Evolutionary conservation across 2,888 invertebrate species (phyloP), one percentile per base, ranked within the genome.

Genomic region (Apamea monoglypha): DNA sequence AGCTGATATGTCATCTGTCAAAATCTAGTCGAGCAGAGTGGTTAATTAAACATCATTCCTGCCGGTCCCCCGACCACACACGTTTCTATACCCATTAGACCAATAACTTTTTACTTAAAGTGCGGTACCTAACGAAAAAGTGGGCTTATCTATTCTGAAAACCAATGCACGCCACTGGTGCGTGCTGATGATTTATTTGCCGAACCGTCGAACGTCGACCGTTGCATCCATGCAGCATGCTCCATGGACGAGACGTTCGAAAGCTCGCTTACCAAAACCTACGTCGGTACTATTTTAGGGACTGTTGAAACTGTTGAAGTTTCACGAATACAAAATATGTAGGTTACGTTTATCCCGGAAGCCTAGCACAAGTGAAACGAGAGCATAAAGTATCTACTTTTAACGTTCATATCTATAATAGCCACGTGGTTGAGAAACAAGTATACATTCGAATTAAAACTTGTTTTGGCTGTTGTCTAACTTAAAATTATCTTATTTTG

Each of bases 301-400:
- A 82, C 66, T 74, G 76, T 74, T 74, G 68, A 72, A 81, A 50
- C 50, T 76, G 64, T 72, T 67, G 44, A 74, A 63, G 76, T 78
- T 76, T 78, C 63, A 71, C 53, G 40, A 47, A 78, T 78, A 75
- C 76, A 73, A 66, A 74, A 67, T 78, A 88, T 71, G 56, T 88
- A 82, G 87, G 89, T 88, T 82, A 85, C 85, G 67, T 67, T 78
- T 78, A 81, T 83, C 85, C 85, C 87, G 87, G 87, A 88, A 88
- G 85, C 81, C 63, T 10, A 56, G 21, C 82, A 61, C 67, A 80
- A 81, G 72, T 69, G 69, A 84, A 82, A 80, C 66, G 80, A 70
- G 78, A 77, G 44, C 84, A 79, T 76, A 61, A 72, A 73, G 61
- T 83, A 83, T 82, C 32, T 79, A 73, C 74, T 75, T 75, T 40